phyloP scores from a whole-genome alignment of 2,113 vertebrate species.

The Eulemur macaco region DNA sequence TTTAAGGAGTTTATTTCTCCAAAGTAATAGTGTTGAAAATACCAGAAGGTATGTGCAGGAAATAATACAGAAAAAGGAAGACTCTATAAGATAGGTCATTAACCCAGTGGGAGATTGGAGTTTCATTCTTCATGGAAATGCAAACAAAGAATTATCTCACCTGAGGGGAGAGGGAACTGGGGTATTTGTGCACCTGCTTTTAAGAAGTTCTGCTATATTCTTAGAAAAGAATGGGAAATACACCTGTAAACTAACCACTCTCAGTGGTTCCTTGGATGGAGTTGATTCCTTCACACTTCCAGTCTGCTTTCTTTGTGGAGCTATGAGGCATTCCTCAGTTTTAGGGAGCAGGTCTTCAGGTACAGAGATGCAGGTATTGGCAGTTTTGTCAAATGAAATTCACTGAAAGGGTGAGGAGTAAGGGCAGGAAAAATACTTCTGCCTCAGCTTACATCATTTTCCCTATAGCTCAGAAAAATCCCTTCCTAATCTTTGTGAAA shows the following conservation, averaged over 20 bases:
- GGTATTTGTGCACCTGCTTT: background rate
- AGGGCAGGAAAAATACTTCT: background rate
- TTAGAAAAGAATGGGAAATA: background rate
- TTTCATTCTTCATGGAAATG: background rate
- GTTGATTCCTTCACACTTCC: too few relatives aligned
- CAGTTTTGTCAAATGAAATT: background rate
- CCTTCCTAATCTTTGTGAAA: background rate
- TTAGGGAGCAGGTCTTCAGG: background rate
- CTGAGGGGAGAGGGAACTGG: background rate
- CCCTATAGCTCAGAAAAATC: background rate
- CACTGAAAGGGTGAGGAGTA: background rate
- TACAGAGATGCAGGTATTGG: background rate
- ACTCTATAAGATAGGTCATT: accelerated
- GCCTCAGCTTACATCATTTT: background rate
- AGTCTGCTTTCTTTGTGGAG: background rate
- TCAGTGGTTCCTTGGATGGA: background rate
- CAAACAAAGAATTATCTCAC: background rate
- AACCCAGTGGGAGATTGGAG: background rate
- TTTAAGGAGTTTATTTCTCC: background rate
- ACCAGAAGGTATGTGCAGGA: background rate
- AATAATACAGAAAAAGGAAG: background rate
- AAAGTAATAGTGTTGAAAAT: background rate
- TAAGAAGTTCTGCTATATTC: background rate
- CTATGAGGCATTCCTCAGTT: background rate
- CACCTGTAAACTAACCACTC: background rate